These are phyloP conservation scores for Struthio camelus DNA, from an alignment of 2,113 vertebrate genomes.

Conservation along the genomic window DNA sequence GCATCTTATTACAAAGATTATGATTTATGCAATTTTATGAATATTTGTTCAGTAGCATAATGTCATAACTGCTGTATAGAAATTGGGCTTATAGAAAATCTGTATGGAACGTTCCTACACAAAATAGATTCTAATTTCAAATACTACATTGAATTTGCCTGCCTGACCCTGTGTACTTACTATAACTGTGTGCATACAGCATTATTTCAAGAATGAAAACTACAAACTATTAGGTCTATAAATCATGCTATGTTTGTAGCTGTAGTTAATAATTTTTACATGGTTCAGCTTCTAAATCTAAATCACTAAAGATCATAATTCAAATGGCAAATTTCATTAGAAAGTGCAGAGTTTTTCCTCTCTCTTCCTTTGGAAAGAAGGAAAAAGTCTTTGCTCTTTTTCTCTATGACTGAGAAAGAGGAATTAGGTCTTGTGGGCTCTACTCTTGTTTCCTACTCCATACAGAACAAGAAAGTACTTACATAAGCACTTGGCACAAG, in stretches of 20 bases:
- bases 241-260: not conserved
- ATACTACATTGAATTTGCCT: not conserved
- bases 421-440: not conserved
- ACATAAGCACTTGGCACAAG: not conserved
- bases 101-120: fast-evolving
- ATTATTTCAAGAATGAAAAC: not conserved
- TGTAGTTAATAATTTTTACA: not conserved
- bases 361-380: not conserved
- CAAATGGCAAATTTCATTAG: not conserved
- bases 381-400: not conserved
- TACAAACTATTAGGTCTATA: not conserved
- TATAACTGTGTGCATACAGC: not conserved
- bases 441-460: not conserved
- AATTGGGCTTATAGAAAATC: not conserved
- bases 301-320: not conserved
- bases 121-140: not conserved
- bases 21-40: not conserved
- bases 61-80: not conserved
- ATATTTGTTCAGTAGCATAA: not conserved
- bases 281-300: not conserved
- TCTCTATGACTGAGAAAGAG: not conserved
- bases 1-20: not conserved
- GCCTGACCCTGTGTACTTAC: not conserved
- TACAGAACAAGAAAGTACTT: not conserved
- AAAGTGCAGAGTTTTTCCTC: not conserved